Evolutionary conservation across 2,888 invertebrate species (phyloP), one percentile per base, ranked within the genome.

Genomic region (Drosophila suboccidentalis): DNA sequence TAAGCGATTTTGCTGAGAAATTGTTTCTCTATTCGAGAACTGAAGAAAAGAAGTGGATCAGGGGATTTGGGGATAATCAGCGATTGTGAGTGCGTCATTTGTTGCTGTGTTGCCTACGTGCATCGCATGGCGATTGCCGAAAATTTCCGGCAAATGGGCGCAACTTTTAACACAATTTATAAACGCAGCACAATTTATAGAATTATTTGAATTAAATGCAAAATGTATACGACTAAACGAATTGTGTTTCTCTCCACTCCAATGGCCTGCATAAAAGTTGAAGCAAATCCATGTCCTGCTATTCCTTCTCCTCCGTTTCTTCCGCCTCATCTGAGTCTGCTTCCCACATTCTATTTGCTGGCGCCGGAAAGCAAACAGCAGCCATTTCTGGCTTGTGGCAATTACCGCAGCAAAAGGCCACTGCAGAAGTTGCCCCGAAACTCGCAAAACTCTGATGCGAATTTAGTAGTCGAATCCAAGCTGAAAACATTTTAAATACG

Each of bases 151-250:
- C 63, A 71, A 71, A 71, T 57, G 87, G 67, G 76, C 62, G 64
- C 71, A 87, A 87, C 84, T 83, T 87, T 87, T 86, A 83, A 87
- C 81, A 81, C 83, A 83, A 83, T 87, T 83, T 87, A 83, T 83
- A 81, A 83, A 72, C 75, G 84, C 83, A 81, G 68, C 72, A 78
- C 73, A 87, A 84, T 84, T 84, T 87, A 87, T 87, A 84, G 87
- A 84, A 87, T 82, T 80, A 78, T 84, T 69, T 82, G 85, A 84
- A 87, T 84, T 87, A 84, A 82, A 74, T 80, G 75, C 64, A 64
- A 78, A 82, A 78, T 19, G 3, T 26, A 26, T 51, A 62, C 51
- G 50, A 60, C 46, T 43, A 53, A 32, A 39, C 44, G 50, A 44
- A 38, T 34, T 55, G 46, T 43, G 41, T 43, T 10, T 44, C 46